A percentile compares a stretch with the other conserved stretches of the same genome.
Evolutionary conservation across 2,888 invertebrate genomes (phyloP).

Genomic region (Lepidocyrtinus sp.): DNA sequence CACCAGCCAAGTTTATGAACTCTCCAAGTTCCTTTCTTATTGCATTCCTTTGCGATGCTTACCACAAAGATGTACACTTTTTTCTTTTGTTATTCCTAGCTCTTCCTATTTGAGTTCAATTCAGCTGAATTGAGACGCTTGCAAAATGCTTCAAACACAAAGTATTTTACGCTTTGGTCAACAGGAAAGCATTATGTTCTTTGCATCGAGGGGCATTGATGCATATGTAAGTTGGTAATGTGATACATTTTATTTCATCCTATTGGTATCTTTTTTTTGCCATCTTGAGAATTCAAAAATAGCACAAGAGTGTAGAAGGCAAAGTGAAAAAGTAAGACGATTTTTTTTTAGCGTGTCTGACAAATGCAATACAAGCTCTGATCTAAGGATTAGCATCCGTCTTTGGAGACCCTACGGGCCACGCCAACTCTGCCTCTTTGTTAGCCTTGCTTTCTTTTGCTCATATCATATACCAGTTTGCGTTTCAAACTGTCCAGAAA

Average conservation of each 20-base stretch:
- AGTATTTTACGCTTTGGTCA: constrained; percentile 32
- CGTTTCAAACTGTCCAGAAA: constrained; percentile 12
- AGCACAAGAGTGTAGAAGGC: background rate
- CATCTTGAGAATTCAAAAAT: constrained; percentile 24
- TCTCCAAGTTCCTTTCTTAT: constrained; percentile 35
- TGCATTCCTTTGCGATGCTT: constrained; percentile 6
- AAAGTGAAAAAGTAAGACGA: constrained; percentile 8
- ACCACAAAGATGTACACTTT: constrained; percentile 16
- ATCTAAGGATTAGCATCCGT: constrained; percentile 56
- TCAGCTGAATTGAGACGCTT: constrained; percentile 19
- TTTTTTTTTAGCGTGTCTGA: constrained; percentile 53
- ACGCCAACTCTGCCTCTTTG: constrained; percentile 41
- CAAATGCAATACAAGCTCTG: constrained; percentile 47
- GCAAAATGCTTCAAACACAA: constrained; percentile 30
- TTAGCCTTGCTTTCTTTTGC: constrained; percentile 37
- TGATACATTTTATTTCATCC: constrained; percentile 44
- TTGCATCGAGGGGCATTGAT: constrained; percentile 41
- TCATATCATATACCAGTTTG: constrained; percentile 35
- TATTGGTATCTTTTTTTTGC: constrained; percentile 44
- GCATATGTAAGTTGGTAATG: constrained; percentile 49
- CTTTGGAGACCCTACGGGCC: constrained; percentile 51
- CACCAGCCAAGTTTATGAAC: constrained; percentile 54
- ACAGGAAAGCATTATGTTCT: constrained; percentile 45
- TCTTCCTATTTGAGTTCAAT: constrained; percentile 22
- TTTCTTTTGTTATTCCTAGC: constrained; percentile 42